A percentile compares a stretch with the other conserved stretches of the same genome.
These are phyloP conservation scores for Lutjanus campechanus DNA, from an alignment of 2,797 vertebrate species.

Conservation along the genomic window DNA sequence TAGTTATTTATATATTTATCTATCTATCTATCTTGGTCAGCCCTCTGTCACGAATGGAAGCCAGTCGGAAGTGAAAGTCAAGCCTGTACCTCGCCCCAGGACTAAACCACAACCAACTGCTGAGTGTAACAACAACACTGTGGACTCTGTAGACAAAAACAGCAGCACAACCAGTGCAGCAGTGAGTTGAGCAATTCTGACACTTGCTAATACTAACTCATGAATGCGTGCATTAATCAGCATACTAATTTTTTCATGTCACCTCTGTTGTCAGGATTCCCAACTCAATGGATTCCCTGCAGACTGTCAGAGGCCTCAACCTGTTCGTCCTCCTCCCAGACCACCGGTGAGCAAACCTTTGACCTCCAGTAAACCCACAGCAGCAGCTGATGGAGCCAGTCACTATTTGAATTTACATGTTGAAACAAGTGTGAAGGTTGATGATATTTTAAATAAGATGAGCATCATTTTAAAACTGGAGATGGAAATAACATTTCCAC, in stretches of 20 bases:
- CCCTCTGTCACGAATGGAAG: background rate
- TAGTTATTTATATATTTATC: background rate
- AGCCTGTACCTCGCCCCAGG: slow-evolving; percentile 58
- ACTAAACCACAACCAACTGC: slow-evolving; percentile 9
- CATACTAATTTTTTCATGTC: background rate
- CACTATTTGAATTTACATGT: background rate
- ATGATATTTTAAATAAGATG: background rate
- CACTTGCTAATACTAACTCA: background rate
- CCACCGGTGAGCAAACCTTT: background rate
- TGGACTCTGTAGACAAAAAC: background rate
- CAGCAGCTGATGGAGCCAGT: background rate
- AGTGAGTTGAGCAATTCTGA: slow-evolving; percentile 31
- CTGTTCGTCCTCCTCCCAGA: slow-evolving; percentile 38
- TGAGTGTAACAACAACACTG: background rate
- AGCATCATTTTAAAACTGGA: background rate
- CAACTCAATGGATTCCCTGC: background rate
- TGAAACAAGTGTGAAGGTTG: slow-evolving; percentile 3
- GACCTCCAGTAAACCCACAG: background rate
- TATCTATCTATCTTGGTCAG: slow-evolving; percentile 32
- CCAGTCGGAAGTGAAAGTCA: slow-evolving; percentile 26
- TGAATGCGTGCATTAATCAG: rapidly evolving
- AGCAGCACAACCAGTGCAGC: background rate
- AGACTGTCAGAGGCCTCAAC: background rate
- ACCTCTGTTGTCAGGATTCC: slow-evolving; percentile 18
- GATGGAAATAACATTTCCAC: too few relatives aligned